Evolutionary conservation across 2,797 vertebrate genomes (phyloP), one percentile per base, ranked within the genome.

Genomic region (Anas bernieri): DNA sequence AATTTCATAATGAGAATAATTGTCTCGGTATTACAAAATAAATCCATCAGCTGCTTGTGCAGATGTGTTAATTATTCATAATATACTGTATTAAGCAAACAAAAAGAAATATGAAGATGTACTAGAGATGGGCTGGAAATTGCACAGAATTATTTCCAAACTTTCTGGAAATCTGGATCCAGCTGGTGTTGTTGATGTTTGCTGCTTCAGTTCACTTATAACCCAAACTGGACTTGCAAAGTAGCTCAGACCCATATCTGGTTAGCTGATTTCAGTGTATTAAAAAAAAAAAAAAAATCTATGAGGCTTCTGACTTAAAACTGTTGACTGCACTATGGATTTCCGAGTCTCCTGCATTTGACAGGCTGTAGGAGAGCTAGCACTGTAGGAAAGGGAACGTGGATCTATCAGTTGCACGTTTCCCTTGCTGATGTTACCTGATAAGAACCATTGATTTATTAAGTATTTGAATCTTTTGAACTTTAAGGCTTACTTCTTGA

Each of bases 341-440:
- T 81, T 83, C 52, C 31, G 15, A 90, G 30, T 46, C 4, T 8
- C 9, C 17, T 50, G 62, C 21, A 23, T 59, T 39, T 66, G 58
- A 23, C 45, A 59, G 31, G 31, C 22, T 13, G 6, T 1, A 20
- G 22, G 37, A 90, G 45, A 90, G 12, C 18, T 62, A n/a, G 39
- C 84, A 69, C 26, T 31, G 22, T 17, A 43, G 67, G 43, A 75
- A 78, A 83, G 28, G 6, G 12, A 64, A 28, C 7, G 14, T 17
- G 28, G 61, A 28, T 43, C 35, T 45, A 12, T 23, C 56, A 48
- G 41, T 21, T n/a, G 23, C 75, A 70, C 0, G 0, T 54, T 80
- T 66, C 23, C 25, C 78, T 88, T 83, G 69, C 31, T 33, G 61
- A 2, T 17, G 41, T 26, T 50, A 35, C 48, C 54, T 87, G 37